These are phyloP conservation scores for Subanguina moxae DNA, from an alignment of 1,140 invertebrate species.

Conservation along the genomic window DNA sequence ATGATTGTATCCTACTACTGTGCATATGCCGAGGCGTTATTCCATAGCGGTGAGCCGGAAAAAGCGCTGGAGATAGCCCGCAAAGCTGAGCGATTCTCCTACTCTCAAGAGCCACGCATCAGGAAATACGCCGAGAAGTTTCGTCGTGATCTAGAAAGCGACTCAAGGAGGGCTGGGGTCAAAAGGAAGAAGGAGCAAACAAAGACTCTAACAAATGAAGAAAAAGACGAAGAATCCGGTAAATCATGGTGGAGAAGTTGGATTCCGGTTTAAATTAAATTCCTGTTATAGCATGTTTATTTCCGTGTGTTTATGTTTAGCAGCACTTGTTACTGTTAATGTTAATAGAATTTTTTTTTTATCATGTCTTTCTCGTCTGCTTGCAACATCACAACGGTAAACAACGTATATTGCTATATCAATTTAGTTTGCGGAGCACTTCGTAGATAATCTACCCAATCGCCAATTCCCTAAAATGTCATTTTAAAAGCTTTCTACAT, in stretches of 20 bases:
- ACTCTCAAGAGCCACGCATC: slow-evolving; percentile 19
- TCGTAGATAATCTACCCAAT: neutral
- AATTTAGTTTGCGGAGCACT: no score
- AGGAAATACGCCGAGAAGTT: slow-evolving; percentile 39
- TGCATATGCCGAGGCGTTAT: slow-evolving; percentile 57
- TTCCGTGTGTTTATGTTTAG: no score
- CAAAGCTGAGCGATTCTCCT: slow-evolving; percentile 40
- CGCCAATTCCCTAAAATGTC: neutral
- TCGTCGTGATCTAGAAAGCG: slow-evolving; percentile 21
- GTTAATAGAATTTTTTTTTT: no score
- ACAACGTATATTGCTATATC: no score
- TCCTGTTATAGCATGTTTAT: no score
- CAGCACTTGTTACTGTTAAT: no score
- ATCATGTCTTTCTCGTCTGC: no score
- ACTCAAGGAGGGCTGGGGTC: slow-evolving; percentile 8
- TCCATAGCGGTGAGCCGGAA: slow-evolving; percentile 52
- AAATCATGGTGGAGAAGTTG: neutral
- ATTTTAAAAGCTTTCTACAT: neutral
- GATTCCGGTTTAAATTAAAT: neutral
- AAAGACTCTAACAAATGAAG: neutral
- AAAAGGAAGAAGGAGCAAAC: neutral
- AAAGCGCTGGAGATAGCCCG: slow-evolving; percentile 53
- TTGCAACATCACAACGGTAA: no score
- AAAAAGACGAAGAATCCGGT: neutral
- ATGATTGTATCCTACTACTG: slow-evolving; percentile 51